Evolutionary conservation across 2,113 vertebrate genomes (phyloP), one percentile per base, ranked within the genome.

Genomic region (Cardinalis cardinalis): DNA sequence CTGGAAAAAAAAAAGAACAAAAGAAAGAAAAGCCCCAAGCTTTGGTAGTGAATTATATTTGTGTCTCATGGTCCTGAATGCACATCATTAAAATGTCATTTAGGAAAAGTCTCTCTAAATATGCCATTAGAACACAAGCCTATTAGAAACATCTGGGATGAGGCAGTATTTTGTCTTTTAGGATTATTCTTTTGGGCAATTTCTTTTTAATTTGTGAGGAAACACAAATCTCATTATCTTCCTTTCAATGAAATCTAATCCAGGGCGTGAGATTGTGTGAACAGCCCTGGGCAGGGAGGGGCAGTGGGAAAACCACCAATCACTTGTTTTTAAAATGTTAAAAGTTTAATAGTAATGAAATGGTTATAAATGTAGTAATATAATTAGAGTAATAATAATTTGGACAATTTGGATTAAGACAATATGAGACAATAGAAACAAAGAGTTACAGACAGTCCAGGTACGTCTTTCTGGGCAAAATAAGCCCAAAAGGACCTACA

Each of bases 141-240:
- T 82, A 53, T 76, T 87, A 75, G 68, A 55, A 90, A 52, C 78
- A 63, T 24, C 53, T 78, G 58, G 61, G 46, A 68, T 31, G 70
- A 88, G 61, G 88, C 83, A 75, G 21, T n/a, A 36, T 49, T 92
- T 85, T 78, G 81, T 76, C 34, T 79, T 93, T 87, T 49, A 82
- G 79, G 55, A 52, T 95, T 63, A 85, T 85, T 93, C 60, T 82
- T 87, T 60, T 13, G 68, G 77, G 78, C 71, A 85, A 48, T 90
- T 93, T 69, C 48, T 61, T 25, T 92, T 88, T 92, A 79, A 95
- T 95, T 94, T 75, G 28, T 6, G 32, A 70, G 56, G 81, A 85
- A 94, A 89, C 63, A 66, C 63, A 80, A 88, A 93, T 87, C 87
- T 64, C 74, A 79, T 90, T 85, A 48, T 25, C 76, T 85, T 63